These are phyloP conservation scores for Aspidoscelis tigris DNA, from an alignment of 2,113 vertebrate species.

Conservation along the genomic window DNA sequence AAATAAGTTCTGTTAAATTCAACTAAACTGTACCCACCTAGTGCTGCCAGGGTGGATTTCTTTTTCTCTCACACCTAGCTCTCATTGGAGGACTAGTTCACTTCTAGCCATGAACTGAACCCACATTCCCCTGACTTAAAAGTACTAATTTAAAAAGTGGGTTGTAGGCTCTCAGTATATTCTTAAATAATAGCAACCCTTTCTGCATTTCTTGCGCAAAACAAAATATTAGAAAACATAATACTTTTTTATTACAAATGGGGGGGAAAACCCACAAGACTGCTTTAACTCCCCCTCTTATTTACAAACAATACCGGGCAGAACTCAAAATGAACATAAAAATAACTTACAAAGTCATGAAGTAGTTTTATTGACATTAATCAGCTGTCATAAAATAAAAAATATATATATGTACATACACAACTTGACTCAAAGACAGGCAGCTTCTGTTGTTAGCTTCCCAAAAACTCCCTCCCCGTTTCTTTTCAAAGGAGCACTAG, in stretches of 20 bases:
- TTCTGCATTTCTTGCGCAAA: conserved; percentile 86
- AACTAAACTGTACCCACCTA: background rate
- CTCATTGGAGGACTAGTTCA: background rate
- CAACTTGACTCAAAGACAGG: conserved; percentile 85
- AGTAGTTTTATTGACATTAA: conserved; percentile 90
- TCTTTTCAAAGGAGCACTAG: conserved; percentile 78
- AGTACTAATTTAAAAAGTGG: conserved; percentile 57
- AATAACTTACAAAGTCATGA: conserved; percentile 94
- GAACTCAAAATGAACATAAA: conserved; percentile 91
- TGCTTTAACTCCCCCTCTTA: conserved; percentile 84
- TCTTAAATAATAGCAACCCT: conserved; percentile 93
- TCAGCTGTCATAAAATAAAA: conserved; percentile 91
- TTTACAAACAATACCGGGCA: conserved; percentile 98
- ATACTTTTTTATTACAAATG: conserved; percentile 97
- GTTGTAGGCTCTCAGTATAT: conserved; percentile 81
- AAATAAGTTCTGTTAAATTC: background rate
- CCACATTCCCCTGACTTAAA: conserved; percentile 49
- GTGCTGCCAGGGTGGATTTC: background rate
- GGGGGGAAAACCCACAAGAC: conserved; percentile 90
- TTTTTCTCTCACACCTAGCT: background rate
- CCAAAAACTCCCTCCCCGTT: conserved; percentile 77
- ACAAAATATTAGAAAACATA: conserved; percentile 92
- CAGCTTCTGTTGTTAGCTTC: conserved; percentile 79
- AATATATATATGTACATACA: conserved; percentile 88
- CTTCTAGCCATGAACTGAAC: conserved; percentile 29